Evolutionary conservation across 2,113 vertebrate species (phyloP), one percentile per base, ranked within the genome.

Genomic region (Thomomys bottae): DNA sequence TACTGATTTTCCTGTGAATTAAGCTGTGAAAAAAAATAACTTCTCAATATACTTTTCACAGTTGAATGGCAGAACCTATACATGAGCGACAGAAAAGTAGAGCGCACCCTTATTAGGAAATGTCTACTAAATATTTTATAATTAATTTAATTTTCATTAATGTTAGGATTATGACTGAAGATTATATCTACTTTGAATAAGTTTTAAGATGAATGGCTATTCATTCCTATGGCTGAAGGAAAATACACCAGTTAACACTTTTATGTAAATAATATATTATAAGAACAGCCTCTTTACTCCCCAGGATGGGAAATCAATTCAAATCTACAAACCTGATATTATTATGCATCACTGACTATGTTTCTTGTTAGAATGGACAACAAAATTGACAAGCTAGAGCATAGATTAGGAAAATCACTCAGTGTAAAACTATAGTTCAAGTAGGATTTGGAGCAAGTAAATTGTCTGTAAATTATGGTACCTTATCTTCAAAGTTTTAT

Each of bases 381-480:
- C 88, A 90, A 92, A 94, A 86, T 71, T 96, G 93, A 95, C 79
- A 94, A 94, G 64, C 36, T 88, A 73, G 83, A 94, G 75, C 30
- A 66, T 17, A 93, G 94, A 95, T 95, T 76, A 96, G 88, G 86
- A 94, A 91, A 95, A 88, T 94, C 86, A 90, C 26, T 92, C 76
- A 40, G 71, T 95, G 57, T 94, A 95, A 96, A 95, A 90, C 88
- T 68, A 81, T 54, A 90, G 79, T 94, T 96, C 86, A 93, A 64
- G 64, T 23, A 70, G 36, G 71, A 93, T 84, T 91, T 85, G 36
- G 54, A 94, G 66, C 76, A 91, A 86, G 49, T 81, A 94, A 94
- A 95, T 96, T 91, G 77, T 94, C 92, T 90, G 72, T 93, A 92
- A 94, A 94, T 97, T 94, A 91, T 92, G 45, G 84, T 72, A 91